Percentiles rank a stretch among this genome's conserved stretches.
These are phyloP conservation scores for Tragelaphus eurycerus DNA, from an alignment of 2,797 vertebrate genomes.

Conservation along the genomic window DNA sequence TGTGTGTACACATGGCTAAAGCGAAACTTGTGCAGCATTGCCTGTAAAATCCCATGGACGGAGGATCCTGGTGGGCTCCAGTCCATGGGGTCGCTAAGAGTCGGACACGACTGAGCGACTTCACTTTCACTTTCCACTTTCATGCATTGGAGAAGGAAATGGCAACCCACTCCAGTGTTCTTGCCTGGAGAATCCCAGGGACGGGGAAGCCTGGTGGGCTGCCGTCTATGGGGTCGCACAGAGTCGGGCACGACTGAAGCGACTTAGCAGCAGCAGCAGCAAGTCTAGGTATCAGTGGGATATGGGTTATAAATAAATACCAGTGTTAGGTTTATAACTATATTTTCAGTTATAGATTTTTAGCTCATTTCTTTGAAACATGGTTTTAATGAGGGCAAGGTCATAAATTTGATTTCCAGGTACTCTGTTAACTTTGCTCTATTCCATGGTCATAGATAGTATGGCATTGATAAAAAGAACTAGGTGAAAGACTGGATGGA, in stretches of 20 bases:
- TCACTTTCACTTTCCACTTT: too few relatives aligned
- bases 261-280: too few relatives aligned
- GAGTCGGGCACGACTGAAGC: too few relatives aligned
- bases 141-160: too few relatives aligned
- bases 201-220: too few relatives aligned
- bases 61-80: too few relatives aligned
- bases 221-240: too few relatives aligned
- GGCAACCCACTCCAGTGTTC: too few relatives aligned
- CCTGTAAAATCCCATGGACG: too few relatives aligned
- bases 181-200: too few relatives aligned
- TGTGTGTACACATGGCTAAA: background rate
- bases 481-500: background rate
- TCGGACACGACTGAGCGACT: too few relatives aligned
- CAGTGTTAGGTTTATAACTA: background rate
- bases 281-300: background rate
- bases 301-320: background rate
- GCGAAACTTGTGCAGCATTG: background rate
- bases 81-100: too few relatives aligned
- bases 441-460: background rate
- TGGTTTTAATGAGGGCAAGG: background rate
- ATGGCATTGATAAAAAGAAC: background rate
- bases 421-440: conserved; percentile 26
- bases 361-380: background rate
- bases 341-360: background rate
- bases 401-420: background rate